A percentile compares a stretch with the other conserved stretches of the same genome.
phyloP scores from a whole-genome alignment of 2,888 invertebrate species.

The Lepidochrysops patricia region DNA sequence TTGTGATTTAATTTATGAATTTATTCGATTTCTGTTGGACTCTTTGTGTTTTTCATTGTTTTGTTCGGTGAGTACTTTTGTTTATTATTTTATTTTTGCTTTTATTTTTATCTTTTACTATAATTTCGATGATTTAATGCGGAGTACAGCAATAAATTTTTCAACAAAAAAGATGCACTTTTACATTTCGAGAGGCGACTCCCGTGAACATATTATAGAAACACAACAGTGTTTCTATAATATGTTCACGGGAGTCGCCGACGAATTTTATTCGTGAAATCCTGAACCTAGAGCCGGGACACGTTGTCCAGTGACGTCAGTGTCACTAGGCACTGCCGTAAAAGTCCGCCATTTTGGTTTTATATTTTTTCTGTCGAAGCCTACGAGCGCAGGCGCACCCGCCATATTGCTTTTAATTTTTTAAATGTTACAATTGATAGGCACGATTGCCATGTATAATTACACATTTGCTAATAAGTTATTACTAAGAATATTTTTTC shows the following conservation, averaged over 20 bases:
- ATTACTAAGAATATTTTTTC: background rate
- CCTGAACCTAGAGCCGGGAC: slow-evolving; percentile 49
- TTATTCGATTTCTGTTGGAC: slow-evolving; percentile 51
- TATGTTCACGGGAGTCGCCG: slow-evolving; percentile 35
- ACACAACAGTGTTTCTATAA: slow-evolving; percentile 23
- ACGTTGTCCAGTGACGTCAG: slow-evolving; percentile 71
- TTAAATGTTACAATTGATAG: slow-evolving; percentile 18
- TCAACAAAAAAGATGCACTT: background rate
- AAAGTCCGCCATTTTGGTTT: slow-evolving; percentile 69
- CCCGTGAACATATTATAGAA: slow-evolving; percentile 15
- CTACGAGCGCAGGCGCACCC: slow-evolving; percentile 57
- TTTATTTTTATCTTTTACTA: background rate
- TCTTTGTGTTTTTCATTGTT: slow-evolving; percentile 50
- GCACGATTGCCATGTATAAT: background rate
- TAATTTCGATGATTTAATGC: background rate
- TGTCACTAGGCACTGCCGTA: slow-evolving; percentile 64
- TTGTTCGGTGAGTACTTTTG: slow-evolving; percentile 58
- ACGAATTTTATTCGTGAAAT: slow-evolving; percentile 29
- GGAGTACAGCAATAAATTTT: background rate
- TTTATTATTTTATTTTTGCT: slow-evolving; percentile 27
- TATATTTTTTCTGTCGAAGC: slow-evolving; percentile 67
- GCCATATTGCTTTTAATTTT: slow-evolving; percentile 48
- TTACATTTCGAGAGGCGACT: background rate
- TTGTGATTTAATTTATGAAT: slow-evolving; percentile 53
- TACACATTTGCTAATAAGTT: background rate